phyloP scores from a whole-genome alignment of 2,888 invertebrate genomes.

The Teleiodes luculella region DNA sequence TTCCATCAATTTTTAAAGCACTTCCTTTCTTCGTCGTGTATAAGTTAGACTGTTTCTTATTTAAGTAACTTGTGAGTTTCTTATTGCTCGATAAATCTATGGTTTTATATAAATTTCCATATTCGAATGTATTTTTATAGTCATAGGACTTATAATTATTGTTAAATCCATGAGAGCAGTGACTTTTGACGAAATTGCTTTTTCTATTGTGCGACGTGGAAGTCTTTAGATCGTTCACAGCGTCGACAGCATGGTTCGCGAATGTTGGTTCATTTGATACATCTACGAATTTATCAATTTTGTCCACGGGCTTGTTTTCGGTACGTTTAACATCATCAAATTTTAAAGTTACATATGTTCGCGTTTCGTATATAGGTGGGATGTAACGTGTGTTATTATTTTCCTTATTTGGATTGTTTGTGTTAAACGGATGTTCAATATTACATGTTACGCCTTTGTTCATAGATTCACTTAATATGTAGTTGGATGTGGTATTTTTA shows the following conservation, averaged over 20 bases:
- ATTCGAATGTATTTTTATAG: no score
- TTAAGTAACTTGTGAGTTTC: no score
- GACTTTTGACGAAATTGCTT: neutral
- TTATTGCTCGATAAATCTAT: no score
- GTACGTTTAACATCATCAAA: neutral
- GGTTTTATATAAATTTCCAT: no score
- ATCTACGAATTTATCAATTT: neutral
- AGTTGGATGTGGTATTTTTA: slow-evolving; percentile 23
- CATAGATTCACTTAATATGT: neutral
- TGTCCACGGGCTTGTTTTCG: neutral
- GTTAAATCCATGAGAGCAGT: neutral
- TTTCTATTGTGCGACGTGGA: neutral
- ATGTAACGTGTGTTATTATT: neutral
- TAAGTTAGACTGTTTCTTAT: no score
- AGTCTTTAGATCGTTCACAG: neutral
- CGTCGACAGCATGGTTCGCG: neutral
- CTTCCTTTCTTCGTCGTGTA: neutral
- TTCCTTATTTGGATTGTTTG: neutral
- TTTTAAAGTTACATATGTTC: neutral
- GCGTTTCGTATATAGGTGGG: neutral
- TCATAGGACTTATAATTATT: no score
- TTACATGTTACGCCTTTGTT: neutral
- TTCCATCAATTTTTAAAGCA: neutral
- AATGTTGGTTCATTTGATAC: no score
- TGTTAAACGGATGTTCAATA: neutral